These are phyloP conservation scores for Sylvia atricapilla DNA, from an alignment of 2,113 vertebrate species.

Conservation along the genomic window DNA sequence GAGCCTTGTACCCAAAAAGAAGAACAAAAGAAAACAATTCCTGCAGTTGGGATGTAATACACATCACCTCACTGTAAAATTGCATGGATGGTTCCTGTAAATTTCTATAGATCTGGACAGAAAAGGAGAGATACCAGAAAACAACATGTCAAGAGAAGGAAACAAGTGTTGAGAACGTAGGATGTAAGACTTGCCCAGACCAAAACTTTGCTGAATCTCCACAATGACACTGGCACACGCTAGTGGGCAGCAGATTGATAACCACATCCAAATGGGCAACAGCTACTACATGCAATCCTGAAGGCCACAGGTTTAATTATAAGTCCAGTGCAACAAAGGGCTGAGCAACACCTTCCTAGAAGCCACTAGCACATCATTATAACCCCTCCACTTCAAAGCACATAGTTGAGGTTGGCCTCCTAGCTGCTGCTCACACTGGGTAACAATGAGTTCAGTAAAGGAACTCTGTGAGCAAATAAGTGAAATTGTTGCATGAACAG, in stretches of 20 bases:
- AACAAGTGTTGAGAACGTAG: not conserved
- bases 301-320: not conserved
- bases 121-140: not conserved
- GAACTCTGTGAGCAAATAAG: not conserved
- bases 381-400: not conserved
- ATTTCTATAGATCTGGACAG: not conserved
- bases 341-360: not conserved
- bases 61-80: not conserved
- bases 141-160: not conserved
- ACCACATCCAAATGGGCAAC: not conserved
- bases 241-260: accelerated
- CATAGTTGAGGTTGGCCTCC: not conserved
- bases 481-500: not conserved
- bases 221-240: accelerated
- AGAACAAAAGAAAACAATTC: not conserved
- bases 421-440: not conserved
- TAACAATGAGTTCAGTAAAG: not conserved
- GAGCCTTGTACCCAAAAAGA: not conserved
- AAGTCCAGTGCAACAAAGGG: not conserved
- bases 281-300: not conserved
- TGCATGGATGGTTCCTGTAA: no score
- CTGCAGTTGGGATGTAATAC: not conserved
- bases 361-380: not conserved
- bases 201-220: not conserved
- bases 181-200: not conserved